Evolutionary conservation across 2,797 vertebrate genomes (phyloP).

Genomic region (Sarcoramphus papa): DNA sequence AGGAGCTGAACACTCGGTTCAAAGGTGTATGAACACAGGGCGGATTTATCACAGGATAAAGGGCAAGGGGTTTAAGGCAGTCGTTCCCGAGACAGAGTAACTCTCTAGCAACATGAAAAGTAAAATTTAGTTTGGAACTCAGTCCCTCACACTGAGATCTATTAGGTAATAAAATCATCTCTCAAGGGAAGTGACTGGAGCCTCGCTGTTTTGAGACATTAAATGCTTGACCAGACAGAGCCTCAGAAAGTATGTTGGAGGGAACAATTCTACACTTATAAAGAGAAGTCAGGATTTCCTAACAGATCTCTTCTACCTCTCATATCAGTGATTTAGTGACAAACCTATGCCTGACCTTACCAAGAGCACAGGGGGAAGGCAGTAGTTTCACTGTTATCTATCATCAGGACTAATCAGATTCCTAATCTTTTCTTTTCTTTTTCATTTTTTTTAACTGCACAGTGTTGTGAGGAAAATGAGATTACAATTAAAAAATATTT

Average conservation of each 20-base stretch:
- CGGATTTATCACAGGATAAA: neutral
- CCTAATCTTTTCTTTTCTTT: neutral
- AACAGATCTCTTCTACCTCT: neutral
- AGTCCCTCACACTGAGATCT: neutral
- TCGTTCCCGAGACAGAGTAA: neutral
- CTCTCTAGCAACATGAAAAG: neutral
- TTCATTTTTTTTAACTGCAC: neutral
- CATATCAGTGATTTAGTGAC: neutral
- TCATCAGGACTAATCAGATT: neutral
- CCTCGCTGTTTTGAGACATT: neutral
- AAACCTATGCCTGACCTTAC: neutral
- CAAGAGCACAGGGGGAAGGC: neutral
- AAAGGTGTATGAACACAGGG: neutral
- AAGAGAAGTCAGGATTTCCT: neutral
- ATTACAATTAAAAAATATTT: neutral
- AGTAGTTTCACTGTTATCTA: neutral
- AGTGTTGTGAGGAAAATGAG: neutral
- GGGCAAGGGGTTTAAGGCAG: neutral
- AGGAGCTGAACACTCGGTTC: neutral
- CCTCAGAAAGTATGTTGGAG: neutral
- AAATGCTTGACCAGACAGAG: neutral
- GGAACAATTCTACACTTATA: neutral
- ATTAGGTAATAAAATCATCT: neutral
- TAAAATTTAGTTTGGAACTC: constrained; percentile 18
- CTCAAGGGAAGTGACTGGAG: neutral